Conservation (phyloP, 2,797 vertebrate species). For the Antennarius maculatus region DNA sequence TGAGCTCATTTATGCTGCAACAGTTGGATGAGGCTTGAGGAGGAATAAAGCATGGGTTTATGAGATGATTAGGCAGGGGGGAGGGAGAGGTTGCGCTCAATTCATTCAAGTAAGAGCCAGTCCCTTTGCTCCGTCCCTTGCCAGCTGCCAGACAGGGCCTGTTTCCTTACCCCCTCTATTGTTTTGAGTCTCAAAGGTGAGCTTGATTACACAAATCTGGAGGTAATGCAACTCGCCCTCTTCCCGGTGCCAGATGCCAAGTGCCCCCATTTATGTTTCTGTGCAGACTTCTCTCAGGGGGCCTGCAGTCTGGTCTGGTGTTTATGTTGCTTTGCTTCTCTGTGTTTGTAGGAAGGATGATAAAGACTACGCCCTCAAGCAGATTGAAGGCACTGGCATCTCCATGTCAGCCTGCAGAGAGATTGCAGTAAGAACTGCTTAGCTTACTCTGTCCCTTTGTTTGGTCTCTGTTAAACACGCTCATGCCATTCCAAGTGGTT, state of each 20-base stretch:
- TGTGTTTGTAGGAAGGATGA: constrained; percentile 94
- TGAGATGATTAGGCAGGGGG: constrained; percentile 58
- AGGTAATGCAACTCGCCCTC: constrained; percentile 71
- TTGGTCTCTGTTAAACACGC: constrained; percentile 29
- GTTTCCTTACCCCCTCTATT: constrained; percentile 65
- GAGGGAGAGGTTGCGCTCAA: constrained; percentile 42
- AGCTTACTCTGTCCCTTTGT: constrained; percentile 30
- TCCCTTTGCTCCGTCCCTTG: constrained; percentile 62
- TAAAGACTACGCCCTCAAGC: constrained; percentile 99
- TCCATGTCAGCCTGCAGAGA: constrained; percentile 99
- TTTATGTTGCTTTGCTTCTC: constrained; percentile 69
- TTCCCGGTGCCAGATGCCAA: constrained; percentile 67
- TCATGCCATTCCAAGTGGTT: constrained; percentile 31
- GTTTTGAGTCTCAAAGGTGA: constrained; percentile 74
- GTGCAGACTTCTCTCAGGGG: constrained; percentile 55
- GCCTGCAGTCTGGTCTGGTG: constrained; percentile 53
- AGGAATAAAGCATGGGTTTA: constrained; percentile 70
- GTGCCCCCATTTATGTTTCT: constrained; percentile 55
- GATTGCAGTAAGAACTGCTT: constrained; percentile 93
- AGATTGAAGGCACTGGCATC: constrained; percentile 99
- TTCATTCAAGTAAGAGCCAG: constrained; percentile 57
- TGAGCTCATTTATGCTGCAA: constrained; percentile 66
- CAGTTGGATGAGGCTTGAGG: constrained; percentile 51
- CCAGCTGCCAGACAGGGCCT: constrained; percentile 67
- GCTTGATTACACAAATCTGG: constrained; percentile 77